Percentiles rank a stretch among this genome's conserved stretches.
Conservation (phyloP, 2,888 invertebrate genomes). For the Sinelater perroti region DNA sequence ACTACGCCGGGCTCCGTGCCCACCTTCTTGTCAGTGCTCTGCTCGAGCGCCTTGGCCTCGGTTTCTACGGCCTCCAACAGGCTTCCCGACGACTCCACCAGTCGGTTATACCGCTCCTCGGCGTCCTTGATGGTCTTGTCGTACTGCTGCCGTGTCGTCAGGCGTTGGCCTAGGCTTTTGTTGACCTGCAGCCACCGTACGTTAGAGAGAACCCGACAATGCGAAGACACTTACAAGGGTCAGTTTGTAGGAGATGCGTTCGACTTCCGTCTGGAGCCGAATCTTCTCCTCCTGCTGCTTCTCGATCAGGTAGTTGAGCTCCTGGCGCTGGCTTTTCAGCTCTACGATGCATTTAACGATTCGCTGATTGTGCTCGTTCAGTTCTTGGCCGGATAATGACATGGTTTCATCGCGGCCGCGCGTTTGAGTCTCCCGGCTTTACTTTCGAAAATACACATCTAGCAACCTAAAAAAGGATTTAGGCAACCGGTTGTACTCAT, state of each 20-base stretch:
- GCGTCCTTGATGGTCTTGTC: slow-evolving; percentile 53
- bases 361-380: slow-evolving; percentile 50
- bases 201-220: background rate
- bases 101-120: slow-evolving; percentile 48
- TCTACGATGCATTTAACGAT: slow-evolving; percentile 50
- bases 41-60: slow-evolving; percentile 48
- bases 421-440: background rate
- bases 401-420: slow-evolving; percentile 19
- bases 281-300: slow-evolving; percentile 53
- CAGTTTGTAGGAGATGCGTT: slow-evolving; percentile 54
- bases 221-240: slow-evolving; percentile 51
- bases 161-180: slow-evolving; percentile 51
- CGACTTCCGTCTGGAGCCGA: slow-evolving; percentile 51
- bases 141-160: slow-evolving; percentile 50
- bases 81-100: slow-evolving; percentile 49
- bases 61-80: slow-evolving; percentile 47
- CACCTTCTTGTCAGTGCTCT: slow-evolving; percentile 54
- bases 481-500: too few species aligned
- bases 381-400: slow-evolving; percentile 40
- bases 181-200: slow-evolving; percentile 43
- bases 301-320: slow-evolving; percentile 49
- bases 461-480: too few species aligned
- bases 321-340: slow-evolving; percentile 51
- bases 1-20: slow-evolving; percentile 44
- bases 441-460: too few species aligned